Percentiles rank a stretch among this genome's conserved stretches.
These are phyloP conservation scores for Melanocharis versteri DNA, from an alignment of 2,113 vertebrate species.

Conservation along the genomic window DNA sequence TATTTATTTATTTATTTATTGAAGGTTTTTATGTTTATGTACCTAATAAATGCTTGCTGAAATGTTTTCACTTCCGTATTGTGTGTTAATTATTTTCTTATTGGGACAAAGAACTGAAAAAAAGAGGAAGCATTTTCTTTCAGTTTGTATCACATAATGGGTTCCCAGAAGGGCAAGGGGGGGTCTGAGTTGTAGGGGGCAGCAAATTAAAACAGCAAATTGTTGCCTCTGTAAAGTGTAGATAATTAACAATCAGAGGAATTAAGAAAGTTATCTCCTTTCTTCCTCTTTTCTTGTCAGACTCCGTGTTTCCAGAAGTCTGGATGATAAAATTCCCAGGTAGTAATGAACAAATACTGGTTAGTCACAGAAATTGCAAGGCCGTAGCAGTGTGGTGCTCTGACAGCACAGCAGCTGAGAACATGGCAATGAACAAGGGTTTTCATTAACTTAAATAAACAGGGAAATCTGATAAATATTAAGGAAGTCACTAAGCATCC, in stretches of 20 bases:
- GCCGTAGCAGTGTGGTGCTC: background rate
- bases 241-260: background rate
- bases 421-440: background rate
- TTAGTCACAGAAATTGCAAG: background rate
- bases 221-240: background rate
- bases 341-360: background rate
- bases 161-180: background rate
- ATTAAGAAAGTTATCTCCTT: background rate
- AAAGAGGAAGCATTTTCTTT: background rate
- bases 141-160: background rate
- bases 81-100: background rate
- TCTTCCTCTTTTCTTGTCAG: background rate
- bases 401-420: background rate
- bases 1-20: background rate
- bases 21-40: background rate
- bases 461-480: background rate
- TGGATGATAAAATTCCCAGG: background rate
- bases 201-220: too few relatives aligned
- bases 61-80: background rate
- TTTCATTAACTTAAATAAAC: background rate
- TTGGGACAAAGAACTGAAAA: background rate
- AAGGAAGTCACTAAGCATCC: background rate
- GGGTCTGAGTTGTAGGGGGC: background rate
- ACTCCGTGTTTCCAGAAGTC: background rate
- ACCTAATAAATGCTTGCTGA: constrained; percentile 12